Conservation (phyloP, 1,140 invertebrate genomes). For the Rhyacophila brunnea region DNA sequence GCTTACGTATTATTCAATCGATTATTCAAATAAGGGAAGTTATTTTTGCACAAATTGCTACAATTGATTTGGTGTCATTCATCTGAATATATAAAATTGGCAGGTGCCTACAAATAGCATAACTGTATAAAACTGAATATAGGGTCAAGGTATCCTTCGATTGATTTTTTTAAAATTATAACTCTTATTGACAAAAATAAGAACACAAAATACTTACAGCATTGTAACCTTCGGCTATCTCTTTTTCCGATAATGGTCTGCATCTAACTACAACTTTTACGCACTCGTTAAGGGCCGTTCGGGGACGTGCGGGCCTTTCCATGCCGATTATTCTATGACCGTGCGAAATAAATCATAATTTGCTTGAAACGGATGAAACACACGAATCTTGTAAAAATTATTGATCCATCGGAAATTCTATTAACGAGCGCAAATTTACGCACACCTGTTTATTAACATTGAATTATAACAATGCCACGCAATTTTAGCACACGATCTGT, state of each 20-base stretch:
- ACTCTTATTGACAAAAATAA: not conserved
- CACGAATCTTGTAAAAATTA: conserved; percentile 14
- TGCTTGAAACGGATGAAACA: conserved; percentile 9
- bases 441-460: conserved; percentile 24
- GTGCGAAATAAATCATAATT: conserved; percentile 10
- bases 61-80: no score
- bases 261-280: conserved; percentile 90
- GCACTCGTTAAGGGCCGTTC: conserved; percentile 65
- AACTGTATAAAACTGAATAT: no score
- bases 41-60: no score
- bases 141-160: no score
- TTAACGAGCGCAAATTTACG: conserved; percentile 15
- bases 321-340: conserved; percentile 10
- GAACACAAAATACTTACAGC: conserved; percentile 53
- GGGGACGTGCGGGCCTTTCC: conserved; percentile 42
- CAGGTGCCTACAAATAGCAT: no score
- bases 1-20: no score
- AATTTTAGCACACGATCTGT: conserved; percentile 1
- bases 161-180: no score
- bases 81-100: no score
- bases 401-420: conserved; percentile 19
- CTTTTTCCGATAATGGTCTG: conserved; percentile 83
- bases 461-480: not conserved
- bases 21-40: no score
- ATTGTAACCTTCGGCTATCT: conserved; percentile 69